Conservation (phyloP, 2,113 vertebrate genomes). For the Dasyornis broadbenti region DNA sequence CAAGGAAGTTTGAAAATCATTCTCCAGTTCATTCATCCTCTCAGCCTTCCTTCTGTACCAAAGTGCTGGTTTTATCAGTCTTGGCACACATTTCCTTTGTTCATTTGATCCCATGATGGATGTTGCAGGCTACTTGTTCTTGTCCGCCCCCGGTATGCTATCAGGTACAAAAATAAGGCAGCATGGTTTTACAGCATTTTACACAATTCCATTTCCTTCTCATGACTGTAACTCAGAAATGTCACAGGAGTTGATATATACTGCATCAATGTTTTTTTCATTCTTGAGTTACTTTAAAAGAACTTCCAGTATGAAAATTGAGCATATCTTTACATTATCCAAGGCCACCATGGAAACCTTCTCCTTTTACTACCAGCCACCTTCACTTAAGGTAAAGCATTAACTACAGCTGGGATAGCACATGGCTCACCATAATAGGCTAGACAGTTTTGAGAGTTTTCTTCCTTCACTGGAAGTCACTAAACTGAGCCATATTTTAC, state of each 20-base stretch:
- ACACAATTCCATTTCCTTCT: not conserved
- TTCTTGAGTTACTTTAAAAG: not conserved
- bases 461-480: not conserved
- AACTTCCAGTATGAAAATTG: not conserved
- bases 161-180: not conserved
- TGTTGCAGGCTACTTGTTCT: not conserved
- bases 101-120: not conserved
- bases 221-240: not conserved
- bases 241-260: not conserved
- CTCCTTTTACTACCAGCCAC: not conserved
- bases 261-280: not conserved
- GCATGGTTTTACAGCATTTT: not conserved
- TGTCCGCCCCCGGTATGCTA: accelerated
- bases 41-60: not conserved
- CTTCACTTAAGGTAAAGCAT: not conserved
- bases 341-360: not conserved
- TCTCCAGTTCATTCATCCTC: not conserved
- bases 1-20: not conserved
- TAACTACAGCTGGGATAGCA: not conserved
- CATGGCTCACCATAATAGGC: not conserved
- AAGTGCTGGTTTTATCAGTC: not conserved
- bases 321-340: not conserved
- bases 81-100: not conserved
- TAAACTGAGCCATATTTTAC: not conserved
- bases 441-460: not conserved